A percentile compares a stretch with the other conserved stretches of the same genome.
Evolutionary conservation across 2,888 invertebrate species (phyloP).

Genomic region (Luperina testacea): DNA sequence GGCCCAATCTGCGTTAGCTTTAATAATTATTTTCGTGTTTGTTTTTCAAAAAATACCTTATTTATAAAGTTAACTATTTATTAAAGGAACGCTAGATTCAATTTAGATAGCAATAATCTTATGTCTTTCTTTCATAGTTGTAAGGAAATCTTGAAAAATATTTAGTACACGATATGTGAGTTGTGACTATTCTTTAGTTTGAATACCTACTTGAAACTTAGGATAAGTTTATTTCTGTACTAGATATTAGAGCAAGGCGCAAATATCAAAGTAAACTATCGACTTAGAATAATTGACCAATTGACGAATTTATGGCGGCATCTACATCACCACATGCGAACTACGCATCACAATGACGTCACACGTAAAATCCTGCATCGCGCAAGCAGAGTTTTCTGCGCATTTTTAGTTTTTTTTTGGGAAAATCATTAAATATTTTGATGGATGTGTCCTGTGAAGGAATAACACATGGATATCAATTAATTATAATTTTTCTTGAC

Average conservation of each 20-base stretch:
- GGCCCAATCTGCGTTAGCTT: too few species aligned
- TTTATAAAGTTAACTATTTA: constrained; percentile 12
- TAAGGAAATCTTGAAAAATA: constrained; percentile 1
- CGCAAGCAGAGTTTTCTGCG: too few species aligned
- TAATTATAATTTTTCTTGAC: neutral
- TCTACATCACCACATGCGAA: neutral
- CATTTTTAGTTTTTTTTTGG: neutral
- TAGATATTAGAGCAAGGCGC: constrained; percentile 2
- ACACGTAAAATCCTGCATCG: neutral
- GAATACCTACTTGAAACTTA: neutral
- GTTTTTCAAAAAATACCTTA: neutral
- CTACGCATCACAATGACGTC: neutral
- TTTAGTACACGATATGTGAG: constrained; percentile 1
- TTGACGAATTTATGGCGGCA: neutral
- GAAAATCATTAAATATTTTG: neutral
- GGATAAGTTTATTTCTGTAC: constrained; percentile 11
- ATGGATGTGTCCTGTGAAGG: neutral
- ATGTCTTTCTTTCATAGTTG: constrained; percentile 4
- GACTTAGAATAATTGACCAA: neutral
- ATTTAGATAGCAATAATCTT: constrained; percentile 23
- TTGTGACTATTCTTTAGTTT: constrained; percentile 13
- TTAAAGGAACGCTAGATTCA: neutral
- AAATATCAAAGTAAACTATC: constrained; percentile 10
- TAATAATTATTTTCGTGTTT: too few species aligned
- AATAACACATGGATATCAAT: neutral